Conservation (phyloP, 2,888 invertebrate genomes). For the Malthinus seriepunctatus region DNA sequence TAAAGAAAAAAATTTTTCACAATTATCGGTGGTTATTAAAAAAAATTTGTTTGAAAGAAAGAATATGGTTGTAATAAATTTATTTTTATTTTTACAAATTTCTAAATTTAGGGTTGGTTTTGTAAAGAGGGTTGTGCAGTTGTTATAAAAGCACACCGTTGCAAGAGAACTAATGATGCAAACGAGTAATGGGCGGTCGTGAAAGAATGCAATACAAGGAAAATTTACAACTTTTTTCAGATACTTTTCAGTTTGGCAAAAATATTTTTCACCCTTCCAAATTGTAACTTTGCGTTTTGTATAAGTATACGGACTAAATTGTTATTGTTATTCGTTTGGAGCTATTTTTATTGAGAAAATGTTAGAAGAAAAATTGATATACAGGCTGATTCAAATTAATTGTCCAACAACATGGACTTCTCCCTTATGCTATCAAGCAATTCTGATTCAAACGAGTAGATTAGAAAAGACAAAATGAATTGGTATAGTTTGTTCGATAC, state of each 20-base stretch:
- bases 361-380: too few species aligned
- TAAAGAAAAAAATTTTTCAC: background rate
- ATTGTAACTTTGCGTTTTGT: too few species aligned
- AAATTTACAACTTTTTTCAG: slow-evolving; percentile 8
- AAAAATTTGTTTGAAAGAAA: background rate
- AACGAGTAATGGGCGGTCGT: slow-evolving; percentile 28
- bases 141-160: slow-evolving; percentile 8
- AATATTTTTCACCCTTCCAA: background rate
- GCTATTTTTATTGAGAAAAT: too few species aligned
- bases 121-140: slow-evolving; percentile 3
- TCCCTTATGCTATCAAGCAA: too few species aligned
- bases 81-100: slow-evolving; percentile 3
- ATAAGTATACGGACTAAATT: too few species aligned
- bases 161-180: slow-evolving; percentile 28
- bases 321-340: too few species aligned
- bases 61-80: background rate
- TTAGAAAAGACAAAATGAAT: too few species aligned
- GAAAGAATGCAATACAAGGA: slow-evolving; percentile 30
- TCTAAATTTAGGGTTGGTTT: slow-evolving; percentile 17
- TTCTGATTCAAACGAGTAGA: too few species aligned
- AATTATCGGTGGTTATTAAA: background rate
- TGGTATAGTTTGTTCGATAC: too few species aligned
- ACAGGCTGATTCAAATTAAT: too few species aligned
- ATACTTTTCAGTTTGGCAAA: background rate
- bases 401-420: too few species aligned